Evolutionary conservation across 2,113 vertebrate genomes (phyloP).

Genomic region (Leuciscus idus): DNA sequence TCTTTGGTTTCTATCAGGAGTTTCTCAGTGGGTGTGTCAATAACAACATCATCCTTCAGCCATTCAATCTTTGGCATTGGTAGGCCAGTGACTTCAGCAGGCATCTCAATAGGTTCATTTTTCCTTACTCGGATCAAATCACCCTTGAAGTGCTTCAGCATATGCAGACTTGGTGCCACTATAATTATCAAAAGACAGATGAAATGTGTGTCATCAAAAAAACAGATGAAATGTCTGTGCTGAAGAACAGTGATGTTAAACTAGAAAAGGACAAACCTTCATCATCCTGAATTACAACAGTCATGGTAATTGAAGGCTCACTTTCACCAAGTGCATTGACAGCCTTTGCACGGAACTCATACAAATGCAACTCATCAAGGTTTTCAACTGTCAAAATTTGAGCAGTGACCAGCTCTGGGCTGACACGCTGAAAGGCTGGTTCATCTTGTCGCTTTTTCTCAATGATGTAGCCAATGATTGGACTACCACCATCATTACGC

Average conservation of each 20-base stretch:
- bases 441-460: conserved; percentile 93
- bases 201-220: neutral
- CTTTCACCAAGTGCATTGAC: conserved; percentile 91
- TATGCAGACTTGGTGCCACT: conserved; percentile 83
- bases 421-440: conserved; percentile 88
- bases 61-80: conserved; percentile 96
- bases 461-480: conserved; percentile 91
- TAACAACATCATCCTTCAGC: conserved; percentile 89
- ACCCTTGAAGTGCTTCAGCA: conserved; percentile 86
- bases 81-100: conserved; percentile 90
- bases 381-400: conserved; percentile 87
- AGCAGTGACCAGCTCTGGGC: conserved; percentile 82
- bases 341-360: conserved; percentile 96
- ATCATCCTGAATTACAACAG: conserved; percentile 93
- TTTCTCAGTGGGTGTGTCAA: conserved; percentile 78
- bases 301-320: conserved; percentile 90
- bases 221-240: neutral
- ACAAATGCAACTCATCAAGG: conserved; percentile 91
- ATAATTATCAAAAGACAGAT: conserved; percentile 44
- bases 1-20: conserved; percentile 87
- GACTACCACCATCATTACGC: conserved; percentile 92
- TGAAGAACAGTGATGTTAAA: neutral
- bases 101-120: conserved; percentile 89
- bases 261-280: conserved; percentile 82
- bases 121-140: conserved; percentile 89